Evolutionary conservation across 2,888 invertebrate genomes (phyloP), one percentile per base, ranked within the genome.

Genomic region (Eledona agricola): DNA sequence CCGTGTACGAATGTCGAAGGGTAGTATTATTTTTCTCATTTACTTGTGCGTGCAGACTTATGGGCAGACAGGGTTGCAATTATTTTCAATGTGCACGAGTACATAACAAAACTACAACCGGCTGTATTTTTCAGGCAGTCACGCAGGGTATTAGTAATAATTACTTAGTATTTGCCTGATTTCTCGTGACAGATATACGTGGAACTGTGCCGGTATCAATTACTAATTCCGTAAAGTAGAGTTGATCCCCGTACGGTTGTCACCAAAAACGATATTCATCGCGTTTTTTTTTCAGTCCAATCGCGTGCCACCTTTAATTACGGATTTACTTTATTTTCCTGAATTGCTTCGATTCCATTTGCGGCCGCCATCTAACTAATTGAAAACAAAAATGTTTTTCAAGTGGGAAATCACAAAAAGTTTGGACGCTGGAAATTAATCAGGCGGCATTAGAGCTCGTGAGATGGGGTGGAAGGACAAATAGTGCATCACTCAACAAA

Each of bases 51-150:
- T 75, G 75, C 67, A 74, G 75, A 73, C 73, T 67, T 60, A 57
- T 51, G 56, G 73, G 72, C 74, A 72, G 73, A 72, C 73, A 67
- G 60, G 57, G 58, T 64, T 62, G 72, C 72, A 74, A 73, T 74
- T 75, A 74, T 70, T 66, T 68, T 62, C 65, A 67, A 58, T 66
- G 66, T 70, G 68, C 72, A 72, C 64, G 70, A 64, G 66, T 62
- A 62, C 63, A 60, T 62, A 66, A 62, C 63, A 60, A 61, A 65
- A 65, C 67, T 61, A 64, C 64, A 62, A 64, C 63, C 65, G 65
- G 66, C 60, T 63, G 65, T 67, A 68, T 69, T 72, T 69, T 69
- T 66, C 65, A 60, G 49, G 55, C 51, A 70, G 74, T 75, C 75
- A 74, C 75, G 75, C 65, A 66, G 71, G 34, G 63, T 70, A 70